A percentile compares a stretch with the other conserved stretches of the same genome.
These are phyloP conservation scores for Pomatorhinus ruficollis DNA, from an alignment of 2,113 vertebrate species.

Conservation along the genomic window DNA sequence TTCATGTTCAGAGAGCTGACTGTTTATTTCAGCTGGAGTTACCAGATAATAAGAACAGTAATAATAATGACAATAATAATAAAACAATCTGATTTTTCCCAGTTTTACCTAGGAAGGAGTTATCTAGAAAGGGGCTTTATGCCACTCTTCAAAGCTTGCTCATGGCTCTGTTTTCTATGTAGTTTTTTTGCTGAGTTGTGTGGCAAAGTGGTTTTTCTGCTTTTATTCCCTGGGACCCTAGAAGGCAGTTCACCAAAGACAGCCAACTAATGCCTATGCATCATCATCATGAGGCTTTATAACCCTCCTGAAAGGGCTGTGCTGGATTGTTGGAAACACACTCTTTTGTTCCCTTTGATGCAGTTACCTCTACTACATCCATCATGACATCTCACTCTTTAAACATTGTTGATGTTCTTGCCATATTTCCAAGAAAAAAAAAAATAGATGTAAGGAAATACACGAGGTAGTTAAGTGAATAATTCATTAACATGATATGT, in stretches of 20 bases:
- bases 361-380: neutral
- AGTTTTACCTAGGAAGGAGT: neutral
- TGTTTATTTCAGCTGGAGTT: neutral
- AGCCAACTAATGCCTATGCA: neutral
- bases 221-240: neutral
- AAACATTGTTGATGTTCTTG: neutral
- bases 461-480: neutral
- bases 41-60: neutral
- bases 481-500: neutral
- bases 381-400: neutral
- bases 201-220: neutral
- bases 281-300: neutral
- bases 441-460: neutral
- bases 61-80: neutral
- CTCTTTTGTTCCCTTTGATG: neutral
- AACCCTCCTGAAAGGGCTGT: neutral
- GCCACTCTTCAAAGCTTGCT: neutral
- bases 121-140: neutral
- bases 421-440: neutral
- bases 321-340: neutral
- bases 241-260: neutral
- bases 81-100: neutral
- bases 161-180: neutral
- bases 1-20: neutral
- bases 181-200: neutral